phyloP scores from a whole-genome alignment of 2,113 vertebrate genomes.

The Tetrax tetrax region DNA sequence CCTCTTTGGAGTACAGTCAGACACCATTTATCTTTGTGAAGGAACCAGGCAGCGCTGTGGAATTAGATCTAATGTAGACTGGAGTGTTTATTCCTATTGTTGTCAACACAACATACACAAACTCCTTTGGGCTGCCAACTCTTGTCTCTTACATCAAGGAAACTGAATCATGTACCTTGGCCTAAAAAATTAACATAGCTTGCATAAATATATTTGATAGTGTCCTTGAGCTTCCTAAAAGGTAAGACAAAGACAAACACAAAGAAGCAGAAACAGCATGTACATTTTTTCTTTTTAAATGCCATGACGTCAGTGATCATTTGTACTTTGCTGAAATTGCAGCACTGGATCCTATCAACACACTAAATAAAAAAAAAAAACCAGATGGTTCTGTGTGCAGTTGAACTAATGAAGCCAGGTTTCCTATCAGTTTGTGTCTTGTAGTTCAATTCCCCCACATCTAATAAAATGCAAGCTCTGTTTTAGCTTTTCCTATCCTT shows the following conservation, averaged over 20 bases:
- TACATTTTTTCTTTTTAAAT: background rate
- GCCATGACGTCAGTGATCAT: background rate
- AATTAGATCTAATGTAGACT: background rate
- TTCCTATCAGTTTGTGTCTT: background rate
- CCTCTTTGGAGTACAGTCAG: background rate
- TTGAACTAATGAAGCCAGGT: background rate
- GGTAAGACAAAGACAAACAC: background rate
- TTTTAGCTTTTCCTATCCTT: background rate
- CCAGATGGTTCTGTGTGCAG: background rate
- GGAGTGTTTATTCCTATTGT: background rate
- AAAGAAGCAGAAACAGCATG: background rate
- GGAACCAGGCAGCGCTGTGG: background rate
- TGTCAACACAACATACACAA: background rate
- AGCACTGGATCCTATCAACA: background rate
- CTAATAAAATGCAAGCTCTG: background rate
- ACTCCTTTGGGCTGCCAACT: background rate
- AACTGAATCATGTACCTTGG: constrained; percentile 5
- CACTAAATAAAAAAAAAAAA: constrained; percentile 27
- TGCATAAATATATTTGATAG: constrained; percentile 14
- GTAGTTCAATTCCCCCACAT: background rate
- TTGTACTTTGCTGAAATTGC: background rate
- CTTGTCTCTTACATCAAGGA: background rate
- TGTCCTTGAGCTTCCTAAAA: constrained; percentile 30
- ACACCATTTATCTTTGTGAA: background rate
- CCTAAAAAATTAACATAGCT: background rate